Conservation (phyloP, 2,113 vertebrate species). For the Mustela lutreola region DNA sequence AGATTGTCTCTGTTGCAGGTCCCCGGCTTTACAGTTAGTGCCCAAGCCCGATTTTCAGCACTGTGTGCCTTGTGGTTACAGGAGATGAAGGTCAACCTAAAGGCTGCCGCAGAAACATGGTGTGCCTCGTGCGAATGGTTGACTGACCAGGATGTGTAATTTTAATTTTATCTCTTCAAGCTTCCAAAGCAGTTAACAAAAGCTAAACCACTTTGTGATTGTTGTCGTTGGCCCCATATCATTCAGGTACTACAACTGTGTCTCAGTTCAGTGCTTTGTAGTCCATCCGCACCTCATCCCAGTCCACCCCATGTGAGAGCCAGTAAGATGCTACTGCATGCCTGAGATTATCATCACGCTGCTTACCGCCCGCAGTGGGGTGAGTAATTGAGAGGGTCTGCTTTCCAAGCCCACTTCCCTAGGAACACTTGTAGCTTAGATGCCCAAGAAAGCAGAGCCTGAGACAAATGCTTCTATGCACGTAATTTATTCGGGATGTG, state of each 20-base stretch:
- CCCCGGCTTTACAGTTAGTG: background rate
- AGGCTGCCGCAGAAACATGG: background rate
- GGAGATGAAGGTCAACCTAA: slow-evolving; percentile 19
- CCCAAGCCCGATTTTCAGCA: background rate
- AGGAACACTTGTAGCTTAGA: background rate
- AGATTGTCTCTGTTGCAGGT: background rate
- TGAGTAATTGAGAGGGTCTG: background rate
- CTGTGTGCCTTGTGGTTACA: background rate
- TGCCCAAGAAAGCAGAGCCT: background rate
- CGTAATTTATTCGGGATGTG: slow-evolving; percentile 3
- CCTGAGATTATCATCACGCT: background rate
- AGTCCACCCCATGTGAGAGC: background rate
- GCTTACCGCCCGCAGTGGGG: too few species aligned
- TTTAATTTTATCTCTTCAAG: background rate
- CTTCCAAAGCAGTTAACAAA: slow-evolving; percentile 8
- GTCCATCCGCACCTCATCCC: background rate
- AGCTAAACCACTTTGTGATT: background rate
- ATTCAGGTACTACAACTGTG: background rate
- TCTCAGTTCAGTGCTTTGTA: background rate
- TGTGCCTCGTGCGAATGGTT: background rate
- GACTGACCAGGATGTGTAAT: background rate
- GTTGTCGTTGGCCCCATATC: background rate
- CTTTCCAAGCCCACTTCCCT: background rate
- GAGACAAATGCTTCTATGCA: background rate
- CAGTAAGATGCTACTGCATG: background rate